Base-by-base conservation (phyloP, 2,888 invertebrate genomes). In the Lordiphosa fenestrarum region DNA sequence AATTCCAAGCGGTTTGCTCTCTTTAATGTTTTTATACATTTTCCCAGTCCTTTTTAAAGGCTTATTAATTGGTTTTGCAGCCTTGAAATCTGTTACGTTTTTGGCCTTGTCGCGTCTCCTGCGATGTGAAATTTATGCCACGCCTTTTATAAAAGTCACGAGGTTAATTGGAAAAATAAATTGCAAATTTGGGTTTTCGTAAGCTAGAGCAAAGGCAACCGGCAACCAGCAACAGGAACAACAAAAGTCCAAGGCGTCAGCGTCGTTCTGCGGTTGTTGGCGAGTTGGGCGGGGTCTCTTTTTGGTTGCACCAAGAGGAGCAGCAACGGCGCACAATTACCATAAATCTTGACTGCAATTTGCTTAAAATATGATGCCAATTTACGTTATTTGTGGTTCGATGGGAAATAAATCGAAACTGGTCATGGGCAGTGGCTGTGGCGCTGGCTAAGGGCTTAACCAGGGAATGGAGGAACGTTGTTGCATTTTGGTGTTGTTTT, bases 141-240 rank as follows among this genome's bases (percentile, higher is more conserved):
- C 66, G 73, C 67, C 77, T 83, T 83, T 78, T 82, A 15, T 44
- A 80, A 76, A 82, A 84, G 84, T 84, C 84, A 83, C 66, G 76
- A 83, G 84, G 84, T 83, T 84, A 84, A 84, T 84, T 84, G 84
- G 86, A 84, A 82, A 80, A 84, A 84, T 84, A 84, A 84, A 85
- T 85, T 84, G 84, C 80, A 80, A 85, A 75, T 82, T 77, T 80
- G 66, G 58, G 55, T 76, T 73, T 53, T 10, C 44, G 44, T 30
- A 30, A 44, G 30, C 30, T 30, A 30, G 30, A 30, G 30, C 30
- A 30, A 30, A 30, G 3, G 67, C 54, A 73, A 76, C n/a, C n/a
- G n/a, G n/a, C n/a, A n/a, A n/a, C 67, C 73, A 67, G 69, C 52
- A 66, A 65, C 39, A 21, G 46, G 56, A 39, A 56, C 42, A 51